Evolutionary conservation across 2,888 invertebrate genomes (phyloP).

Genomic region (Alloscopus bannaensis): DNA sequence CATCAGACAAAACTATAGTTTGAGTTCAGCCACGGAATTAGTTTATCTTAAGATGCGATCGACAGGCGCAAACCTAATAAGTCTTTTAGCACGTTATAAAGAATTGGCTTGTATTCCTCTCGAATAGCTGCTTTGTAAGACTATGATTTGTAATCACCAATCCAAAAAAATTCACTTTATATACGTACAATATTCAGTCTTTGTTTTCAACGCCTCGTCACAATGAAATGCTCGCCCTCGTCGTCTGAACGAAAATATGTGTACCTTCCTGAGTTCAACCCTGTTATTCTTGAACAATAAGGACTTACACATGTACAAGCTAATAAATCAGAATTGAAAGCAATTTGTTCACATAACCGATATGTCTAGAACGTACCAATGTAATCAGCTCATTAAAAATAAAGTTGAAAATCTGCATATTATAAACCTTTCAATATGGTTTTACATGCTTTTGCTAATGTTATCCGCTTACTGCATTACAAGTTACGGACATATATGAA

Average conservation of each 20-base stretch:
- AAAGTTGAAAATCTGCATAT: not conserved
- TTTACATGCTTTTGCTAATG: too few relatives aligned
- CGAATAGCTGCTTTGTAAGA: too few relatives aligned
- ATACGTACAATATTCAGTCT: slow-evolving; percentile 13
- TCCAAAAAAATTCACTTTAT: slow-evolving; percentile 30
- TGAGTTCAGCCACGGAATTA: slow-evolving; percentile 41
- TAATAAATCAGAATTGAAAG: slow-evolving; percentile 9
- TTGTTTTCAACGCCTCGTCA: slow-evolving; percentile 23
- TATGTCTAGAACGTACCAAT: not conserved
- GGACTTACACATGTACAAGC: slow-evolving; percentile 12
- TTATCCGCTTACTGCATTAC: too few relatives aligned
- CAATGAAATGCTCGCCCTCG: not conserved
- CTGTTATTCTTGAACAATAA: slow-evolving; percentile 10
- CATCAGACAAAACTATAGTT: slow-evolving; percentile 30
- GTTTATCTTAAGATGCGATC: slow-evolving; percentile 47
- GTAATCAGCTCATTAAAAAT: slow-evolving; percentile 37
- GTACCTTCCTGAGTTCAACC: not conserved
- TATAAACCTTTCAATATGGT: too few relatives aligned
- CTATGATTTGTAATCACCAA: not conserved
- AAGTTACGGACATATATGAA: too few relatives aligned
- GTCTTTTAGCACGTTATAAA: slow-evolving; percentile 42
- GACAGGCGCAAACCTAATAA: slow-evolving; percentile 44
- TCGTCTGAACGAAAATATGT: not conserved
- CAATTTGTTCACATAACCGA: slow-evolving; percentile 34
- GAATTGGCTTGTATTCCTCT: slow-evolving; percentile 25